Conservation (phyloP, 2,113 vertebrate genomes). For the Tangachromis dhanisi region DNA sequence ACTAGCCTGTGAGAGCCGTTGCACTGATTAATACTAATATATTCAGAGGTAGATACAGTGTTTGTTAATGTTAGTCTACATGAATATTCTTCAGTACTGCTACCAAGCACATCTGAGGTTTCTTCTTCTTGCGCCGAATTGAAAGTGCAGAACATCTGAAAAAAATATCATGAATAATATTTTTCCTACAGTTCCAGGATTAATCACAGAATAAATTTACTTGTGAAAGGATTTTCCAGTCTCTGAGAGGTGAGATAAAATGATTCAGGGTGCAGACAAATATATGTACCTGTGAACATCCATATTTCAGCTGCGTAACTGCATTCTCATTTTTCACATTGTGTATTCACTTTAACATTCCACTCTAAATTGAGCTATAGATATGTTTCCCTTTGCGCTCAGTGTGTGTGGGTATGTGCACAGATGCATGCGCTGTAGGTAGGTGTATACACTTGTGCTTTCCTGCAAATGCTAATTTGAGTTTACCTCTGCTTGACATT, state of each 20-base stretch:
- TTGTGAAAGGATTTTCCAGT: slow-evolving; percentile 31
- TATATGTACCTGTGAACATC: slow-evolving; percentile 53
- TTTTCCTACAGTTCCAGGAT: slow-evolving; percentile 45
- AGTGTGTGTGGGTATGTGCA: not conserved
- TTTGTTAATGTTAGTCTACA: slow-evolving; percentile 22
- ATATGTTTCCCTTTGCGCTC: slow-evolving; percentile 17
- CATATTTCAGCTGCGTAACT: slow-evolving; percentile 63
- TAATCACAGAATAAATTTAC: slow-evolving; percentile 62
- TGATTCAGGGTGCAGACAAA: slow-evolving; percentile 63
- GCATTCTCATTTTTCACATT: slow-evolving; percentile 61
- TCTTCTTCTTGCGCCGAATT: slow-evolving; percentile 6
- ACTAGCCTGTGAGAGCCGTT: slow-evolving; percentile 6
- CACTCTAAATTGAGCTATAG: slow-evolving; percentile 58
- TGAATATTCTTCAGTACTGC: slow-evolving; percentile 26
- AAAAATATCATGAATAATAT: slow-evolving; percentile 47
- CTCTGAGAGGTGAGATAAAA: slow-evolving; percentile 61
- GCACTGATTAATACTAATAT: slow-evolving; percentile 32
- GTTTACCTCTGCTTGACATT: slow-evolving; percentile 6
- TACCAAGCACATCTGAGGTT: not conserved
- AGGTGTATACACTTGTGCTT: not conserved
- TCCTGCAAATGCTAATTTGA: slow-evolving; percentile 22
- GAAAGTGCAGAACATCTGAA: slow-evolving; percentile 36
- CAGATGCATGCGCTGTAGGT: not conserved
- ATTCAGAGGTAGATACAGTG: slow-evolving; percentile 26
- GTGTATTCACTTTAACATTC: slow-evolving; percentile 57